These are phyloP conservation scores for Nesidiocoris tenuis DNA, from an alignment of 2,888 invertebrate genomes.

Conservation along the genomic window DNA sequence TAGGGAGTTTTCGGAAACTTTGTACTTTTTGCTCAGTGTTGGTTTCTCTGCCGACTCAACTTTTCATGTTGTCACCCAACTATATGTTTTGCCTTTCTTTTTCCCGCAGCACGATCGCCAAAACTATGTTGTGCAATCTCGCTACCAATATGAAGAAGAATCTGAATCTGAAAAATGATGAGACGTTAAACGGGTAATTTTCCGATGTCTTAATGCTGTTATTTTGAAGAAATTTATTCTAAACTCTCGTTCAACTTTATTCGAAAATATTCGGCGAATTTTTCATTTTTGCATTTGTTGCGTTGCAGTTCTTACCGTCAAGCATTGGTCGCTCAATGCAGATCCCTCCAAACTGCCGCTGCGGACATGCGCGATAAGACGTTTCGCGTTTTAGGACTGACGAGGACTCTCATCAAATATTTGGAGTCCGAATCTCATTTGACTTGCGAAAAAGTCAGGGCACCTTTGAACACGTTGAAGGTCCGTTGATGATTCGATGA, in stretches of 20 bases:
- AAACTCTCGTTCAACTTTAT: background rate
- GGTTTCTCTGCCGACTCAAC: too few species aligned
- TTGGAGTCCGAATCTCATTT: conserved; percentile 58
- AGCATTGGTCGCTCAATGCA: conserved; percentile 65
- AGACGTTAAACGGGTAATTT: background rate
- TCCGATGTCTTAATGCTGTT: background rate
- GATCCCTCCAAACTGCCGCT: conserved; percentile 77
- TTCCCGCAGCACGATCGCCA: conserved; percentile 24
- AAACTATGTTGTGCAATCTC: conserved; percentile 29
- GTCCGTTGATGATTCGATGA: conserved; percentile 49
- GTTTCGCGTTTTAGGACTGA: conserved; percentile 77
- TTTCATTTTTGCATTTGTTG: background rate
- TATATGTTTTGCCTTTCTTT: background rate
- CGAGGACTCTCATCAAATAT: conserved; percentile 71
- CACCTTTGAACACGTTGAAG: conserved; percentile 62
- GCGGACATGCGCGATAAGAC: conserved; percentile 76
- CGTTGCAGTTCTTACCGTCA: conserved; percentile 51
- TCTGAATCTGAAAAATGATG: conserved; percentile 15
- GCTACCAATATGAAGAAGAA: conserved; percentile 15
- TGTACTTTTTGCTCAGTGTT: too few species aligned
- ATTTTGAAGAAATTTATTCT: background rate
- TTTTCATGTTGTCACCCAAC: background rate
- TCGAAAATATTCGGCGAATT: background rate
- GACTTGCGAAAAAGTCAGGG: conserved; percentile 58
- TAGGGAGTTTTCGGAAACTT: too few species aligned